A percentile compares a stretch with the other conserved stretches of the same genome.
Conservation (phyloP, 2,797 vertebrate species). For the Eulemur albifrons region DNA sequence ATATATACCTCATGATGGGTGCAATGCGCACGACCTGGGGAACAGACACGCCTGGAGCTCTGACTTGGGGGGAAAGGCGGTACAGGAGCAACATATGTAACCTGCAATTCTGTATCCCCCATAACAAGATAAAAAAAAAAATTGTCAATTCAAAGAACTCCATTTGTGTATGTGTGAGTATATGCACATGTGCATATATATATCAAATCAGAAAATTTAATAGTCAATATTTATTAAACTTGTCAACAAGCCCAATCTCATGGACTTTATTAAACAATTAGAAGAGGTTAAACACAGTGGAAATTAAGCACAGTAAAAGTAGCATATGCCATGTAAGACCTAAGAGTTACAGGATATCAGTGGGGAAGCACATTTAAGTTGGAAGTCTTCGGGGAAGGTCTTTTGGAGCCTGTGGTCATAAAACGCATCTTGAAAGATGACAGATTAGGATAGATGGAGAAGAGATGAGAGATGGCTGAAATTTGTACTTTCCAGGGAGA, state of each 20-base stretch:
- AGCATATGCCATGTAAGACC: background rate
- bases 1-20: too few species aligned
- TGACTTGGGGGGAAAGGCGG: too few species aligned
- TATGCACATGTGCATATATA: background rate
- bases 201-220: background rate
- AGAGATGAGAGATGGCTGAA: background rate
- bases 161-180: background rate
- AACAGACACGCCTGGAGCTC: too few species aligned
- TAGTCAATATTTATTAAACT: background rate
- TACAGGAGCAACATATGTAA: too few species aligned
- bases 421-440: background rate
- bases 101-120: too few species aligned
- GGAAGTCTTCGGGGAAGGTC: background rate
- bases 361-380: too few species aligned
- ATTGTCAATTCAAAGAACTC: background rate
- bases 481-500: background rate
- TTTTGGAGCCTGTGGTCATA: background rate
- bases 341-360: background rate
- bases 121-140: too few species aligned
- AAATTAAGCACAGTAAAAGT: background rate
- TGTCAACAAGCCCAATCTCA: background rate
- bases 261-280: background rate
- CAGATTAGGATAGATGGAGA: background rate
- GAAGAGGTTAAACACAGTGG: background rate
- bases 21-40: too few species aligned